Evolutionary conservation across 2,113 vertebrate species (phyloP).

Genomic region (Synchiropus splendidus): DNA sequence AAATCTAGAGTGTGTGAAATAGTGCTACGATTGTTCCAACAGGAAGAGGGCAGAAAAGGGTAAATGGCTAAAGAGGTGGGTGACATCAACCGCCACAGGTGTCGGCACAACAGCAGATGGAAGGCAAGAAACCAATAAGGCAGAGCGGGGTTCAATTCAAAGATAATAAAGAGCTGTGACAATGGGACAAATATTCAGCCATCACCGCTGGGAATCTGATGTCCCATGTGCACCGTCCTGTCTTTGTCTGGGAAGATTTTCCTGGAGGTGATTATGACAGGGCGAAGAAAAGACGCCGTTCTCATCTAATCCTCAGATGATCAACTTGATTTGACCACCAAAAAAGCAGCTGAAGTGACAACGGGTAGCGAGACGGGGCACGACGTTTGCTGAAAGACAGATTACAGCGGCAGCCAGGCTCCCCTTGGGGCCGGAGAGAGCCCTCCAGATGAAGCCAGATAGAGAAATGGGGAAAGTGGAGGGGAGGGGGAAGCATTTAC

Average conservation of each 20-base stretch:
- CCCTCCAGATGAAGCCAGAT: conserved; percentile 41
- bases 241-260: too few species aligned
- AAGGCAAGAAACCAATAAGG: too few species aligned
- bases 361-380: conserved; percentile 4
- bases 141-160: too few species aligned
- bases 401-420: conserved; percentile 38
- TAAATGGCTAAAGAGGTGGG: too few species aligned
- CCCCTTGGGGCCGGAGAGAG: conserved; percentile 25
- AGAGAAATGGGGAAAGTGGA: conserved; percentile 17
- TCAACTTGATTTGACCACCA: conserved; percentile 11
- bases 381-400: conserved; percentile 17
- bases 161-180: too few species aligned
- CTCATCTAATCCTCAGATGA: conserved; percentile 10
- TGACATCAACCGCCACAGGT: too few species aligned
- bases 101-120: too few species aligned
- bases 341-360: conserved; percentile 17
- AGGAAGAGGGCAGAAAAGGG: too few species aligned
- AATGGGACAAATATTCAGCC: too few species aligned
- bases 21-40: too few species aligned
- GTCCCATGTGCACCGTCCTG: conserved; percentile 18
- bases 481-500: conserved; percentile 18
- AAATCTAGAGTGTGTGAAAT: too few species aligned
- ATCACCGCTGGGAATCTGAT: conserved; percentile 25
- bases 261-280: too few species aligned
- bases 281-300: background rate